A percentile compares a stretch with the other conserved stretches of the same genome.
These are phyloP conservation scores for Poecilia picta DNA, from an alignment of 2,797 vertebrate genomes.

Conservation along the genomic window DNA sequence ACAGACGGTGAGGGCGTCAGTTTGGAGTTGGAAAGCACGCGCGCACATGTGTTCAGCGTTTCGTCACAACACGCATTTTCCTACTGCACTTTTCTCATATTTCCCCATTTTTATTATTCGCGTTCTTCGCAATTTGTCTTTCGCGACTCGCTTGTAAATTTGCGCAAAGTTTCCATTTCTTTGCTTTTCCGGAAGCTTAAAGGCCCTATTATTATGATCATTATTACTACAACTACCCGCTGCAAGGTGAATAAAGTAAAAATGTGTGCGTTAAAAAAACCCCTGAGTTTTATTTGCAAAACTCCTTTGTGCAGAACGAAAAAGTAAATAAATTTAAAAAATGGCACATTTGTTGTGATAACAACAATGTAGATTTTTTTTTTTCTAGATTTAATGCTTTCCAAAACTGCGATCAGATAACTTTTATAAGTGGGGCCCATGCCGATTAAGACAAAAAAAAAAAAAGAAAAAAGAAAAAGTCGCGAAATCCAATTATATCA, in stretches of 20 bases:
- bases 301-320: background rate
- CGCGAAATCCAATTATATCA: slow-evolving; percentile 77
- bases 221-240: background rate
- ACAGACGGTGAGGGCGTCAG: slow-evolving; percentile 37
- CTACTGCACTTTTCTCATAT: background rate
- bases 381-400: background rate
- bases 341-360: background rate
- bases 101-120: background rate
- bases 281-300: background rate
- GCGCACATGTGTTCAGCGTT: slow-evolving; percentile 36
- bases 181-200: background rate
- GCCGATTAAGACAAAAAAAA: slow-evolving; percentile 43
- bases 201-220: slow-evolving; percentile 23
- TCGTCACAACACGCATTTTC: slow-evolving; percentile 41
- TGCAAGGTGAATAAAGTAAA: background rate
- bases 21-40: slow-evolving; percentile 19
- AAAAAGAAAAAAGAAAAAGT: slow-evolving; percentile 48
- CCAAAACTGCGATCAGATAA: slow-evolving; percentile 37
- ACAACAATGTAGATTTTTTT: background rate
- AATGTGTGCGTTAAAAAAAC: background rate
- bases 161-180: slow-evolving; percentile 5
- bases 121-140: background rate
- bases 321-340: too few species aligned
- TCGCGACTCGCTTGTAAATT: background rate
- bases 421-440: slow-evolving; percentile 11